phyloP scores from a whole-genome alignment of 2,797 vertebrate genomes.

The Rhinatrema bivittatum region DNA sequence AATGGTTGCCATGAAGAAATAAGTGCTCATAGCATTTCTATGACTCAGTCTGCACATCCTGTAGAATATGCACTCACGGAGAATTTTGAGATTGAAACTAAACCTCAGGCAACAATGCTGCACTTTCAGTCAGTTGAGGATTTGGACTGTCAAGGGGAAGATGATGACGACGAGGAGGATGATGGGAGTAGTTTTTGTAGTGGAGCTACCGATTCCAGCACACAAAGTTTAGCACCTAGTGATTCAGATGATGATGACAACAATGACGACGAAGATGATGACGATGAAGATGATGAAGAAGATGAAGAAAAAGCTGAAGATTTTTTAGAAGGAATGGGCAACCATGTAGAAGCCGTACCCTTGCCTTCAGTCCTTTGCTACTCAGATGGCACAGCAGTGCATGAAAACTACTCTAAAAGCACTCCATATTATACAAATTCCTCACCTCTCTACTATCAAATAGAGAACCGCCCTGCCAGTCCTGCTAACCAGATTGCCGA shows the following conservation, averaged over 20 bases:
- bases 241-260: constrained; percentile 87
- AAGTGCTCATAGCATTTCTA: constrained; percentile 60
- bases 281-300: constrained; percentile 69
- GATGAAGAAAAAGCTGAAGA: constrained; percentile 74
- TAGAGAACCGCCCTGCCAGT: constrained; percentile 67
- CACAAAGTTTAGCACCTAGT: constrained; percentile 88
- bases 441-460: constrained; percentile 84
- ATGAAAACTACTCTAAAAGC: constrained; percentile 76
- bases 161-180: constrained; percentile 76
- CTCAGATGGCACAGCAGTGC: constrained; percentile 64
- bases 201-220: constrained; percentile 90
- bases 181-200: constrained; percentile 96
- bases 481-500: constrained; percentile 63
- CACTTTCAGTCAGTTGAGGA: constrained; percentile 78
- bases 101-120: constrained; percentile 72
- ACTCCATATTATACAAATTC: constrained; percentile 77
- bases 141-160: constrained; percentile 76
- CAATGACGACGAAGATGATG: constrained; percentile 75
- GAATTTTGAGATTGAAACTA: constrained; percentile 62
- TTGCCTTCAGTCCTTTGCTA: constrained; percentile 84
- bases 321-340: constrained; percentile 59
- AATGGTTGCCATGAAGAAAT: constrained; percentile 72
- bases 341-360: constrained; percentile 64
- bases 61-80: constrained; percentile 81
- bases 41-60: constrained; percentile 69